These are phyloP conservation scores for Calameuta filiformis DNA, from an alignment of 2,888 invertebrate species.

Conservation along the genomic window DNA sequence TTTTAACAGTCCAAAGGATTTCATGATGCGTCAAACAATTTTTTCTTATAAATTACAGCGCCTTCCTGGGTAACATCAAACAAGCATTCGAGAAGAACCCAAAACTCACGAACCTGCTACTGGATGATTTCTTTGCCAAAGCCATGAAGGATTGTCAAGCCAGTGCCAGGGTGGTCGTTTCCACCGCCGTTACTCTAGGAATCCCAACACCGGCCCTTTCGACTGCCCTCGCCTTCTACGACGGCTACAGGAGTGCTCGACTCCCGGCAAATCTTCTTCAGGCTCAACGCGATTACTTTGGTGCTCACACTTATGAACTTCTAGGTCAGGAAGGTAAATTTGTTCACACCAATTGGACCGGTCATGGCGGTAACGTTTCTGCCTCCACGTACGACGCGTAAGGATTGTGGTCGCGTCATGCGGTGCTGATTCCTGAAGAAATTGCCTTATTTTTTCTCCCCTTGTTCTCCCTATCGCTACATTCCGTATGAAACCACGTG, in stretches of 20 bases:
- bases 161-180: slow-evolving; percentile 88
- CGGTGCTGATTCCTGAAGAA: neutral
- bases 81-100: slow-evolving; percentile 92
- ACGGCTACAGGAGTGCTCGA: slow-evolving; percentile 88
- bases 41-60: slow-evolving; percentile 67
- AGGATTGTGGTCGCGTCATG: slow-evolving; percentile 23
- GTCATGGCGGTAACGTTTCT: slow-evolving; percentile 95
- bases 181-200: slow-evolving; percentile 78
- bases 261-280: slow-evolving; percentile 97
- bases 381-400: slow-evolving; percentile 91
- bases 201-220: slow-evolving; percentile 94
- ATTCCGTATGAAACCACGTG: neutral
- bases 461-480: neutral
- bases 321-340: slow-evolving; percentile 86
- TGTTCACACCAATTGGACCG: slow-evolving; percentile 99
- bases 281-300: slow-evolving; percentile 98
- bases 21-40: neutral
- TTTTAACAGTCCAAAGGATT: neutral
- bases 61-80: slow-evolving; percentile 91
- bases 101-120: slow-evolving; percentile 83
- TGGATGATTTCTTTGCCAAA: slow-evolving; percentile 93
- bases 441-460: neutral
- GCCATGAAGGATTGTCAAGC: slow-evolving; percentile 85
- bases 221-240: slow-evolving; percentile 96
- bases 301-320: slow-evolving; percentile 98